A percentile compares a stretch with the other conserved stretches of the same genome.
Conservation (phyloP, 2,888 invertebrate genomes). For the Phortica okadai region DNA sequence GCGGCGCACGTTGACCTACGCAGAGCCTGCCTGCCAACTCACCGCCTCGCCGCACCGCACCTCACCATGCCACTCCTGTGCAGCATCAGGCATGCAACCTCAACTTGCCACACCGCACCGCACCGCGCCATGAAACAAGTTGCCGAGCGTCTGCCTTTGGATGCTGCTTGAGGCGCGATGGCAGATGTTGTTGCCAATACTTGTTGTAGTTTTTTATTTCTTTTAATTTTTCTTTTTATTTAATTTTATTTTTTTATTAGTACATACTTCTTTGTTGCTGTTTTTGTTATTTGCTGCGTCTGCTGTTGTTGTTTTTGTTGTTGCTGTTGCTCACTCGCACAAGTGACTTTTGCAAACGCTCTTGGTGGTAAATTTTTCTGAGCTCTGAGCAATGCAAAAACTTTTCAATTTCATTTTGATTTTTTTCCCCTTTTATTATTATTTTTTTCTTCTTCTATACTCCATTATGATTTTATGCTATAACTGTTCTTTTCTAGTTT, state of each 20-base stretch:
- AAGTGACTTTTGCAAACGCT: conserved; percentile 26
- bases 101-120: conserved; percentile 37
- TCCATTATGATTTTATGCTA: background rate
- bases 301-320: background rate
- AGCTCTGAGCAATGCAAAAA: background rate
- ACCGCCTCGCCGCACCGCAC: conserved; percentile 18
- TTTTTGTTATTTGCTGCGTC: background rate
- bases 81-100: background rate
- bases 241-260: background rate
- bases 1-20: conserved; percentile 70
- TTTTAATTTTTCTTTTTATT: too few relatives aligned
- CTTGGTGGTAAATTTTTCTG: conserved; percentile 27
- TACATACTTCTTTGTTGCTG: background rate
- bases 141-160: conserved; percentile 16
- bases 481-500: background rate
- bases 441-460: background rate
- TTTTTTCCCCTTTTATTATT: background rate
- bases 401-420: background rate
- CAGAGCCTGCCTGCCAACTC: conserved; percentile 49
- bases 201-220: conserved; percentile 3
- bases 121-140: conserved; percentile 34
- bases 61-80: conserved; percentile 25
- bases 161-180: conserved; percentile 40
- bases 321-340: conserved; percentile 11
- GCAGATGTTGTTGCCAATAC: conserved; percentile 28